Evolutionary conservation across 1,140 invertebrate genomes (phyloP).

Genomic region (Ceratina calcarata): DNA sequence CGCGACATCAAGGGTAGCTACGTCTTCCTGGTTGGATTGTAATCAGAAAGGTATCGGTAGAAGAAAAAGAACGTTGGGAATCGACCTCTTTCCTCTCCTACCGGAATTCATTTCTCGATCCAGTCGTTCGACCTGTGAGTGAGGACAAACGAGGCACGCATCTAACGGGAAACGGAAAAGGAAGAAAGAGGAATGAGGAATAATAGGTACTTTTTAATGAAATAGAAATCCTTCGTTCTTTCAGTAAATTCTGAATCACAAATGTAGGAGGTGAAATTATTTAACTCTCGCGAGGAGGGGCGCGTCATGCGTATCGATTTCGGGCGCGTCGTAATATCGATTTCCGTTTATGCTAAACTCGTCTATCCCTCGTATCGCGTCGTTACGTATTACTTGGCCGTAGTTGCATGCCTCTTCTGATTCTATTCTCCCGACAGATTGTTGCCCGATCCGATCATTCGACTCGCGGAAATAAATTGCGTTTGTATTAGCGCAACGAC

Average conservation of each 20-base stretch:
- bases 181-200: neutral
- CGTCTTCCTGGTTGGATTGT: neutral
- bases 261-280: neutral
- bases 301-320: no score
- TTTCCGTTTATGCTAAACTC: slow-evolving; percentile 31
- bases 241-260: neutral
- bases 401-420: slow-evolving; percentile 18
- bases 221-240: neutral
- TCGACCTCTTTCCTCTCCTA: neutral
- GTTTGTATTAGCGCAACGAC: neutral
- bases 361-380: neutral
- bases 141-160: no score
- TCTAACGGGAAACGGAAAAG: no score
- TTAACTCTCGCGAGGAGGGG: neutral
- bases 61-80: neutral
- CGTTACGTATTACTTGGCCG: neutral
- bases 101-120: slow-evolving; percentile 6
- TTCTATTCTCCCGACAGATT: slow-evolving; percentile 17
- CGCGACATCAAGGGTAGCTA: neutral
- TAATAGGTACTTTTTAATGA: neutral
- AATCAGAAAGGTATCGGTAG: neutral
- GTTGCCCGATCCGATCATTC: slow-evolving; percentile 3
- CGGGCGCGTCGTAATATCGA: slow-evolving; percentile 10
- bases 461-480: slow-evolving; percentile 11
- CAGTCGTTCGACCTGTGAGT: neutral